Evolutionary conservation across 2,797 vertebrate genomes (phyloP), one percentile per base, ranked within the genome.

Genomic region (Phataginus tetradactyla): DNA sequence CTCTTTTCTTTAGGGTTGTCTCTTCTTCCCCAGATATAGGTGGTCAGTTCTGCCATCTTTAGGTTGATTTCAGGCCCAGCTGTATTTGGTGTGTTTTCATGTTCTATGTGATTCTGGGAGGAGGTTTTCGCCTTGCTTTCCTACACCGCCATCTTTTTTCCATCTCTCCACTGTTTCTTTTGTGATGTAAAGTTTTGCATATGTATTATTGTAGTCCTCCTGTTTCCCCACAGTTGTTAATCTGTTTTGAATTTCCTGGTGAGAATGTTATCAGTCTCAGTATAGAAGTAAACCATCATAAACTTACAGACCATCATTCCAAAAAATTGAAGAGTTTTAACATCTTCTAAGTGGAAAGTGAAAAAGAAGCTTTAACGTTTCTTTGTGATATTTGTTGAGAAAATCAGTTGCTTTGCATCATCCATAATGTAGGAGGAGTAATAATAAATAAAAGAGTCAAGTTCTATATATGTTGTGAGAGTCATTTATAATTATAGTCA

Each of bases 191-290:
- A 34, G 32, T 77, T 91, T 89, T 72, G 42, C 57, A 10, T 79
- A 20, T 64, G 11, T 29, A 15, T 85, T 86, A 42, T 59, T 93
- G 14, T 87, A 71, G 51, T 61, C 21, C 53, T 86, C 18, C 29
- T 85, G 3, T 79, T 75, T 92, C 27, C 5, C 29, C 34, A 74
- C 83, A 81, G 79, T 71, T 92, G 88, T 49, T 55, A 11, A 59
- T 71, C 42, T 90, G 27, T 90, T 84, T 84, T 85, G 66, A 80
- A 86, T 72, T 89, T 87, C 55, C 45, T 74, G 39, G 42, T 93
- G 42, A 96, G 74, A 77, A 85, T 91, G 37, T 80, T 94, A 37
- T 94, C 27, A 84, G 23, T 94, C 39, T 92, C 42, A 87, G 42
- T 66, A 66, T 57, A 95, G 51, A 80, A 85, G 45, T 71, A 93